Evolutionary conservation across 1,140 invertebrate genomes (phyloP).

Genomic region (Pteromalus puparum): DNA sequence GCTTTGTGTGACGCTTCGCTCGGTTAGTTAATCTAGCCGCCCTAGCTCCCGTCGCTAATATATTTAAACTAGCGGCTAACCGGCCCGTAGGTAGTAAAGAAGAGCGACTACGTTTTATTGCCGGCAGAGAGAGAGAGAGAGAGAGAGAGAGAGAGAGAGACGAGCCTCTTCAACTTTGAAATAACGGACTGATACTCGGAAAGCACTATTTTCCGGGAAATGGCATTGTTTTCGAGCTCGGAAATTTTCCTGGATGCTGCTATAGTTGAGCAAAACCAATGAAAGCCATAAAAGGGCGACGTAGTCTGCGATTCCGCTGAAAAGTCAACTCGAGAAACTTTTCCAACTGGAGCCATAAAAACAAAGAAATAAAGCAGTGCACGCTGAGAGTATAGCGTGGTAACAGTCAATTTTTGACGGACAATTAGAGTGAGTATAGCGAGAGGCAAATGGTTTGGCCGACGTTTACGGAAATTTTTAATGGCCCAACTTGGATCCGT

Average conservation of each 20-base stretch:
- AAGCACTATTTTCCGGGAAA: background rate
- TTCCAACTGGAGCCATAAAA: background rate
- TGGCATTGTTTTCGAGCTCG: background rate
- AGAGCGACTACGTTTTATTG: background rate
- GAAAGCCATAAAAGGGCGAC: no score
- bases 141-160: no score
- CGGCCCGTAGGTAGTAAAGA: background rate
- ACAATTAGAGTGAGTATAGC: conserved; percentile 8
- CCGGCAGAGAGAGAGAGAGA: no score
- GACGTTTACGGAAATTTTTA: background rate
- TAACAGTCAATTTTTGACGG: conserved; percentile 28
- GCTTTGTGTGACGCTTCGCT: conserved; percentile 19
- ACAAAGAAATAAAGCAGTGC: conserved; percentile 17
- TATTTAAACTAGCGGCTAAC: background rate
- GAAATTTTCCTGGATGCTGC: background rate
- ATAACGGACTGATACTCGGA: background rate
- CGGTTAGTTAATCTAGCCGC: conserved; percentile 12
- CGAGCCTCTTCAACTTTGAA: background rate
- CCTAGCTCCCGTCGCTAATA: background rate
- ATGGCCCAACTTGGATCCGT: background rate
- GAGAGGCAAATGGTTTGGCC: background rate
- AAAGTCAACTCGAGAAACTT: background rate
- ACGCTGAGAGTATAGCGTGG: no score
- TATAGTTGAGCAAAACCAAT: no score
- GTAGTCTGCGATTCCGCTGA: background rate